Base-by-base conservation (phyloP, 1,140 invertebrate genomes). In the Aphelenchoides fujianensis region DNA sequence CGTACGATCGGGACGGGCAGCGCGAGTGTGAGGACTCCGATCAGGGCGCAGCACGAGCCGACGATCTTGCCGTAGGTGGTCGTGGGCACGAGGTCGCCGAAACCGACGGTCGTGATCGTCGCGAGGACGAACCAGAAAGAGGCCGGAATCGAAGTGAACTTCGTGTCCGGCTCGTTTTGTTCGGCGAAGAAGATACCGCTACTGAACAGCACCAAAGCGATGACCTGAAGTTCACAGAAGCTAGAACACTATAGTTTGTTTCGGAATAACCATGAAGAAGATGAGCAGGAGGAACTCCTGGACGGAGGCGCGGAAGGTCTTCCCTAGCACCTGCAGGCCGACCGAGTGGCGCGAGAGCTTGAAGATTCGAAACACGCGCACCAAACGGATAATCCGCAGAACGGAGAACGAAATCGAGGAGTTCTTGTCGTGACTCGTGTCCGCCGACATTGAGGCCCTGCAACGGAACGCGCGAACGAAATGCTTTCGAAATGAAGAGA, bases 221-320 rank as follows among this genome's bases (percentile, higher is more conserved):
- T 97, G 87, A 95, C 94, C 85, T 98, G 90, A 59, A 12, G 12
- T 59, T 59, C 19, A n/a, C n/a, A n/a, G n/a, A n/a, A n/a, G n/a
- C n/a, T n/a, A n/a, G n/a, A n/a, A n/a, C n/a, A n/a, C n/a, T n/a
- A n/a, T n/a, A n/a, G n/a, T n/a, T n/a, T n/a, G n/a, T n/a, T n/a
- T n/a, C n/a, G n/a, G n/a, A n/a, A n/a, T n/a, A n/a, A 67, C 78
- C 81, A 83, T 84, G 72, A 83, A 83, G 73, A 83, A 83, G 2
- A 99, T 98, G 88, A 98, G 91, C 86, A 98, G 90, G 86, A 94
- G 95, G 84, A 98, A 90, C 89, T 98, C 95, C 87, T 95, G 90
- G 92, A 98, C 96, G 84, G 95, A 98, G 85, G 97, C 96, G 88
- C 96, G 97, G 84, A 99, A 90, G 80, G 97, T 99, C 86, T 96